Evolutionary conservation across 2,797 vertebrate genomes (phyloP).

Genomic region (Bradypodion ventrale): DNA sequence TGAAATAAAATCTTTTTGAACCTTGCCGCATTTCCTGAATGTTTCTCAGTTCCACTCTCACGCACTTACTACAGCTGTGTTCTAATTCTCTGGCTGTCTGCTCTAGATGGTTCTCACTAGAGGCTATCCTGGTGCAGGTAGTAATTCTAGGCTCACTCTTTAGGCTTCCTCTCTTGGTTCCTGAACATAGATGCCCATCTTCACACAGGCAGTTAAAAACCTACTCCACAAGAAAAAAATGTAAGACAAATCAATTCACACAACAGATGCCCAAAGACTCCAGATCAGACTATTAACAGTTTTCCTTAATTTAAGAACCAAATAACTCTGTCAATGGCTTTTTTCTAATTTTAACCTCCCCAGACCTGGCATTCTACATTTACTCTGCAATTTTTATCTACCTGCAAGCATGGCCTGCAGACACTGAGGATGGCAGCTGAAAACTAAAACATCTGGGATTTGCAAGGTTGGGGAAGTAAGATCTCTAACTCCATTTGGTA

Average conservation of each 20-base stretch:
- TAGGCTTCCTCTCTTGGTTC: slow-evolving; percentile 21
- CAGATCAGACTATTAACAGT: background rate
- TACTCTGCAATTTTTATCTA: background rate
- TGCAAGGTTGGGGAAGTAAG: no score
- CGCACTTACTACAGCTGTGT: slow-evolving; percentile 35
- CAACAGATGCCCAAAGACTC: background rate
- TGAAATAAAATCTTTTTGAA: background rate
- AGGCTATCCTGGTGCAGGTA: slow-evolving; percentile 28
- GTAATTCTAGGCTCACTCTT: slow-evolving; percentile 15
- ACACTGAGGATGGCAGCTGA: no score
- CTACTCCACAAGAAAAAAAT: slow-evolving; percentile 32
- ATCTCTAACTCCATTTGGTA: no score
- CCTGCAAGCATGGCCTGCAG: no score
- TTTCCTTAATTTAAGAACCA: background rate
- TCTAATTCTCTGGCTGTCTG: slow-evolving; percentile 8
- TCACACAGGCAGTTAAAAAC: slow-evolving; percentile 39
- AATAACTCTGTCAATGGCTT: background rate
- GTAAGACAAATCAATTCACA: slow-evolving; percentile 15
- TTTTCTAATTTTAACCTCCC: background rate
- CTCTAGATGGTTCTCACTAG: slow-evolving; percentile 34
- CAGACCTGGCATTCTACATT: background rate
- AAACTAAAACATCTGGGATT: no score
- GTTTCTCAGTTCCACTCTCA: background rate
- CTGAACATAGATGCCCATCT: slow-evolving; percentile 23
- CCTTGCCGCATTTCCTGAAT: background rate